Percentiles rank a stretch among this genome's conserved stretches.
Conservation (phyloP, 2,888 invertebrate species). For the Parnassius apollo region DNA sequence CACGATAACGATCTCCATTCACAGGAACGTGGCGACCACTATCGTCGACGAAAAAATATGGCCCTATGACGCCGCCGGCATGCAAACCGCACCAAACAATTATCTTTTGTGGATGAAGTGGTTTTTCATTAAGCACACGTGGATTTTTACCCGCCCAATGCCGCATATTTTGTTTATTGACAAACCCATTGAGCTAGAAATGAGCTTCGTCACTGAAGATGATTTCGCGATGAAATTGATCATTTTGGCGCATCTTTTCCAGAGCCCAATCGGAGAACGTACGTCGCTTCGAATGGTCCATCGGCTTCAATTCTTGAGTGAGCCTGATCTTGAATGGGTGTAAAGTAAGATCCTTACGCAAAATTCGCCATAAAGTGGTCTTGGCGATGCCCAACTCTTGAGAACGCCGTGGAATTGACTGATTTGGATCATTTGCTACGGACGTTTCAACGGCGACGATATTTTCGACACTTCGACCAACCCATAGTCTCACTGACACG, state of each 20-base stretch:
- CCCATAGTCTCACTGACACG: constrained; percentile 4
- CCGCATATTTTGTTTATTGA: no score
- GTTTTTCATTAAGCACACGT: no score
- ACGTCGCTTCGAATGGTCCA: not conserved
- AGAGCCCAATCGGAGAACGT: no score
- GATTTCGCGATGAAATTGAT: no score
- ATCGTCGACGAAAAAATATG: not conserved
- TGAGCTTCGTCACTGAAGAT: no score
- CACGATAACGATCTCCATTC: constrained; percentile 1
- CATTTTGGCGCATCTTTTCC: no score
- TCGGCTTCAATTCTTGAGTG: not conserved
- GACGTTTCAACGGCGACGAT: constrained; percentile 11
- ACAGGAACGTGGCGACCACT: constrained; percentile 2
- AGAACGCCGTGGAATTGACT: no score
- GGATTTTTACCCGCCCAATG: no score
- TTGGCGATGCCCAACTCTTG: not conserved
- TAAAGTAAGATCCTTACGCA: constrained; percentile 1
- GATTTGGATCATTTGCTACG: not conserved
- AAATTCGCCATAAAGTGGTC: not conserved
- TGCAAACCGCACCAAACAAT: no score
- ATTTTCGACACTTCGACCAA: constrained; percentile 7
- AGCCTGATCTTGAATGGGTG: constrained; percentile 1
- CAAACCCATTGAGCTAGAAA: no score
- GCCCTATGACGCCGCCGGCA: no score
- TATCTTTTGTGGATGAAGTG: no score